Base-by-base conservation (phyloP, 2,888 invertebrate species). In the Ophraella communa region DNA sequence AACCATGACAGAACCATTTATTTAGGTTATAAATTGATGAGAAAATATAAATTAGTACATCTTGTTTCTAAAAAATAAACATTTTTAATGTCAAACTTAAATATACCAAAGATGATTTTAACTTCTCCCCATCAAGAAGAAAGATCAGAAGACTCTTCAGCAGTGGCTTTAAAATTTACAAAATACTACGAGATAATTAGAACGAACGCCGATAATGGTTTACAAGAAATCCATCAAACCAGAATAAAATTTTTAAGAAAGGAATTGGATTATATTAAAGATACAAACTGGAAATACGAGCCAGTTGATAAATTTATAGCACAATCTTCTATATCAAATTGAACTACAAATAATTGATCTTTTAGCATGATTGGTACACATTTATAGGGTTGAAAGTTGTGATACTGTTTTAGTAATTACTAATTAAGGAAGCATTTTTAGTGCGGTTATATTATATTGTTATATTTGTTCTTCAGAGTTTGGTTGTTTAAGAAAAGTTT, bases 231-330 rank as follows among this genome's bases (percentile, higher is more conserved):
- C 64, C 92, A 93, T 72, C 85, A 88, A 64, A 90, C 89, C 76
- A 85, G 92, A 68, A 85, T 93, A 61, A 89, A 90, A 79, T 83
- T 85, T 35, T 80, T 93, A 39, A 84, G 92, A 64, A 92, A 91
- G 79, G 91, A 93, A 81, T 81, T 93, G 61, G 91, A 91, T 71
- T 89, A 89, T 77, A 82, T 93, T n/a, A 91, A 90, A 78, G 87
- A 88, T 58, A 92, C 92, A 0, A 91, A 92, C 77, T 93, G 93
- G 93, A 89, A 90, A 81, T 93, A 90, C 83, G 89, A 91, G 56
- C 83, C 87, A 42, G 85, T 88, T 73, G 91, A 92, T 68, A 90
- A 88, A 80, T 89, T 86, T 63, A 86, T 88, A 78, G 86, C 87
- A 20, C 88, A 88, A 76, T 69, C 67, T 39, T 67, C 51, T 57